phyloP scores from a whole-genome alignment of 2,888 invertebrate species.

The Epinotia ramella region DNA sequence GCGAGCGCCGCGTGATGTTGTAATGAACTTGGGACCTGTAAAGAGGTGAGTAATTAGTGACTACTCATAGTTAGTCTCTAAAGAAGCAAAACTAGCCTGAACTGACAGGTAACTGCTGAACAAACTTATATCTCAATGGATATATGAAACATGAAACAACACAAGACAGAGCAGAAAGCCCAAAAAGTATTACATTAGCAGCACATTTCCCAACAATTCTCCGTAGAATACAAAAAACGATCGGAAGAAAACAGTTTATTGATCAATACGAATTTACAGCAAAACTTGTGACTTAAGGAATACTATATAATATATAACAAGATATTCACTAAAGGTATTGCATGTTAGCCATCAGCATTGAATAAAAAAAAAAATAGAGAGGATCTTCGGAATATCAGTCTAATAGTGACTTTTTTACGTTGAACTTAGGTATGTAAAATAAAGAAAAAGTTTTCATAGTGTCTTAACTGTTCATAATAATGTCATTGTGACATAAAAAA shows the following conservation, averaged over 20 bases:
- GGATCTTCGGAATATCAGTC: background rate
- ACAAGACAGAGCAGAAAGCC: background rate
- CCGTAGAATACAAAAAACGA: background rate
- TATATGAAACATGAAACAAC: no score
- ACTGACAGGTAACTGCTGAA: no score
- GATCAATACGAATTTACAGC: background rate
- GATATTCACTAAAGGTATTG: no score
- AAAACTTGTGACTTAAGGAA: no score
- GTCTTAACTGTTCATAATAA: background rate
- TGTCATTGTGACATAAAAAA: background rate
- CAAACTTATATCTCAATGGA: no score
- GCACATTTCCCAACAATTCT: background rate
- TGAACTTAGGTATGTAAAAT: background rate
- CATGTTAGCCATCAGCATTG: no score
- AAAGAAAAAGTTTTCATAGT: background rate
- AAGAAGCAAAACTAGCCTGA: background rate
- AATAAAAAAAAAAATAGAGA: no score
- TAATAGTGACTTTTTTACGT: no score
- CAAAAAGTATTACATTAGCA: background rate
- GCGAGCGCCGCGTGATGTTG: constrained; percentile 14
- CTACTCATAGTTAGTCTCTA: background rate
- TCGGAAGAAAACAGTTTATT: background rate
- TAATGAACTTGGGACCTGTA: constrained; percentile 14
- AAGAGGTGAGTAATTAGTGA: background rate
- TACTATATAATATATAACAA: no score